A percentile compares a stretch with the other conserved stretches of the same genome.
Evolutionary conservation across 1,140 invertebrate genomes (phyloP).

Genomic region (Macrotrachela quadricornifera): DNA sequence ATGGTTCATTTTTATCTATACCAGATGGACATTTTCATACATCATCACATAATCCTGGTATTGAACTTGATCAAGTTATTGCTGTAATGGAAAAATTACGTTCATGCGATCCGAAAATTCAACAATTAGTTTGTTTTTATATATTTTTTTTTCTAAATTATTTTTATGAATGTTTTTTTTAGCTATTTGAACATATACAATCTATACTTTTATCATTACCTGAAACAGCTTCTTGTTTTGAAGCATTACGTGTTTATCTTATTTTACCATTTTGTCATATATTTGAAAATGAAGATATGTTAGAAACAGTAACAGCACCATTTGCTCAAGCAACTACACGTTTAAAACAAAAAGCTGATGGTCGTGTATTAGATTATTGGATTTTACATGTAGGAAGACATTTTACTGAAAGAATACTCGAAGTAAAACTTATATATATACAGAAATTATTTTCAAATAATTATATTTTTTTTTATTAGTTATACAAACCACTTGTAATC

Average conservation of each 20-base stretch:
- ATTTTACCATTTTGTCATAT: conserved; percentile 60
- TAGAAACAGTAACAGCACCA: no score
- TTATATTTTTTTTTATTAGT: no score
- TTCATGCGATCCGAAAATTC: no score
- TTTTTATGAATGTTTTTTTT: not conserved
- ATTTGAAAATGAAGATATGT: conserved; percentile 34
- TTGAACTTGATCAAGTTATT: conserved; percentile 34
- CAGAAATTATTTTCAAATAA: not conserved
- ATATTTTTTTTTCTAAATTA: not conserved
- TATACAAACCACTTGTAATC: no score
- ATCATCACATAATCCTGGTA: conserved; percentile 40
- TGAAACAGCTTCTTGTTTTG: conserved; percentile 52
- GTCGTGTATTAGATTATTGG: conserved; percentile 6
- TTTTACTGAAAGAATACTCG: conserved; percentile 3
- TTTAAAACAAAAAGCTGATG: conserved; percentile 5
- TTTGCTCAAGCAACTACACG: conserved; percentile 7
- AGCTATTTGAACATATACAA: not conserved
- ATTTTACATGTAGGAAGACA: not conserved
- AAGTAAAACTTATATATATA: not conserved
- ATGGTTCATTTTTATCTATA: conserved; percentile 53
- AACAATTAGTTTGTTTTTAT: not conserved
- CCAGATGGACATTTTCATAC: not conserved
- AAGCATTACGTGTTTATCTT: conserved; percentile 58
- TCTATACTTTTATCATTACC: conserved; percentile 45
- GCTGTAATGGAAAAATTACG: no score